A percentile compares a stretch with the other conserved stretches of the same genome.
Conservation (phyloP, 2,888 invertebrate species). For the Cosmorhoe ocellata region DNA sequence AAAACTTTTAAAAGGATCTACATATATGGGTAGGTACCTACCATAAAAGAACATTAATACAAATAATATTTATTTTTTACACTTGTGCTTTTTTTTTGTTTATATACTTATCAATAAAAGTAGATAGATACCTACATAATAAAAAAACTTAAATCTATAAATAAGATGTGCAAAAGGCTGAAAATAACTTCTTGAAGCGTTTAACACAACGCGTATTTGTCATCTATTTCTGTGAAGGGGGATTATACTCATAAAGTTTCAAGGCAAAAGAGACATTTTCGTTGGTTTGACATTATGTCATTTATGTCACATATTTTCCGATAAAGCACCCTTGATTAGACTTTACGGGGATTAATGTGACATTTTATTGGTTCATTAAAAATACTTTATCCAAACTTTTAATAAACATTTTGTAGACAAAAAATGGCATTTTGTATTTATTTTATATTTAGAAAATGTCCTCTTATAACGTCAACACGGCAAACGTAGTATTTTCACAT, state of each 20-base stretch:
- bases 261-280: conserved; percentile 4
- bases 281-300: conserved; percentile 24
- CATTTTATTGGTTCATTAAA: conserved; percentile 13
- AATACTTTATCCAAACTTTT: neutral
- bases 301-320: conserved; percentile 18
- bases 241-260: neutral
- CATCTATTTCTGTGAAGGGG: conserved; percentile 1
- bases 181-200: neutral
- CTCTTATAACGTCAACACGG: no score
- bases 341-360: conserved; percentile 16
- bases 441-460: no score
- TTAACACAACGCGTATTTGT: neutral
- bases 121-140: no score
- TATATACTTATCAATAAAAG: no score
- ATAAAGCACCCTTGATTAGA: conserved; percentile 15
- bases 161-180: no score
- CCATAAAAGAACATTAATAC: no score
- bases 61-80: no score
- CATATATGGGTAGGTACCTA: no score
- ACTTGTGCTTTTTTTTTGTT: no score
- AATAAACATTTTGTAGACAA: neutral
- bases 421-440: neutral
- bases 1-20: no score
- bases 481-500: no score
- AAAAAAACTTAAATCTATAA: no score